These are phyloP conservation scores for Scaptomyza parva DNA, from an alignment of 2,888 invertebrate species.

Conservation along the genomic window DNA sequence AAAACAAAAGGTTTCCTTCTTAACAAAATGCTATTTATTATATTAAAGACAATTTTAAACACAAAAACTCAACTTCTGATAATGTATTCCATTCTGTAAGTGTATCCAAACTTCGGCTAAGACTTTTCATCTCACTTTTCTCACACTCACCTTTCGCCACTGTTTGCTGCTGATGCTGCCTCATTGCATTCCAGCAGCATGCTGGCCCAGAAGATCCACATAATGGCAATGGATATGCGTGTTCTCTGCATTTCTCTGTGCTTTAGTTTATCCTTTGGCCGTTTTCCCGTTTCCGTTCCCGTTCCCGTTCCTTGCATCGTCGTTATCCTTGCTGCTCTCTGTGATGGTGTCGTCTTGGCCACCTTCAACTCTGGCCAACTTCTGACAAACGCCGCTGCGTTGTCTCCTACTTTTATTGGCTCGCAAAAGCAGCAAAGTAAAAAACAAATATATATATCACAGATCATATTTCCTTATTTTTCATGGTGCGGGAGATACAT, in stretches of 20 bases:
- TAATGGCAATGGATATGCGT: slow-evolving; percentile 22
- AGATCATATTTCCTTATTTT: slow-evolving; percentile 60
- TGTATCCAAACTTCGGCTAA: background rate
- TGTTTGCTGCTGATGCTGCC: slow-evolving; percentile 58
- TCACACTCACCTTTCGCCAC: slow-evolving; percentile 75
- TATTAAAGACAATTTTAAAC: too few relatives aligned
- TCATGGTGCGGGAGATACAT: background rate
- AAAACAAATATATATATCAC: slow-evolving; percentile 15
- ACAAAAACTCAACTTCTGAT: too few relatives aligned
- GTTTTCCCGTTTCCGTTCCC: too few relatives aligned
- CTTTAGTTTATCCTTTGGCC: slow-evolving; percentile 1
- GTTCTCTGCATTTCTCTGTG: slow-evolving; percentile 32
- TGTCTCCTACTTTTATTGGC: slow-evolving; percentile 73
- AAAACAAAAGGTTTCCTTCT: too few relatives aligned
- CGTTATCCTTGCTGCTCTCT: slow-evolving; percentile 17
- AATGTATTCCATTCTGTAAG: background rate
- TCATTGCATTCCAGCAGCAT: slow-evolving; percentile 20
- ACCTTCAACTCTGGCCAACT: slow-evolving; percentile 59
- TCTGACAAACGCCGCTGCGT: slow-evolving; percentile 67
- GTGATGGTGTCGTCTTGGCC: slow-evolving; percentile 24
- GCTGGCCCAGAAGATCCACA: slow-evolving; percentile 48
- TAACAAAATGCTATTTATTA: too few relatives aligned
- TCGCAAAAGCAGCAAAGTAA: slow-evolving; percentile 17
- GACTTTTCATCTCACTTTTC: too few relatives aligned
- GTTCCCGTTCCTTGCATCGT: too few relatives aligned